Percentiles rank a stretch among this genome's conserved stretches.
These are phyloP conservation scores for Brachyistius frenatus DNA, from an alignment of 2,113 vertebrate species.

Conservation along the genomic window DNA sequence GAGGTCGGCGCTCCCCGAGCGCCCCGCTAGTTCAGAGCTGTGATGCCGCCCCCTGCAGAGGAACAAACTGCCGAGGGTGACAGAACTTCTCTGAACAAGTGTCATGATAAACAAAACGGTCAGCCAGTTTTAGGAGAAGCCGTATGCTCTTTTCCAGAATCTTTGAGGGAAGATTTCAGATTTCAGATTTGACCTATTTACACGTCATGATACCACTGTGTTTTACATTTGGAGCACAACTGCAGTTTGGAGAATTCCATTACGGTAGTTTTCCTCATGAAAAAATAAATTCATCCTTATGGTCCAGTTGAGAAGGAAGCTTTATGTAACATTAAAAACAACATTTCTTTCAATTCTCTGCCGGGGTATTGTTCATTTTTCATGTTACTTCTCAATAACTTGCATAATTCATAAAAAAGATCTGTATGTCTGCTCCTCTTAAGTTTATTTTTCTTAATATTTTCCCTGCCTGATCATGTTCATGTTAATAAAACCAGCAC, in stretches of 20 bases:
- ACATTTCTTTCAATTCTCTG: neutral
- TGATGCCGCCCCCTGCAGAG: too few relatives aligned
- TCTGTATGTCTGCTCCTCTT: too few relatives aligned
- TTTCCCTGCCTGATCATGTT: too few relatives aligned
- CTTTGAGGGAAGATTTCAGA: constrained; percentile 10
- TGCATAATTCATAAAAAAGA: too few relatives aligned
- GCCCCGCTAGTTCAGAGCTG: too few relatives aligned
- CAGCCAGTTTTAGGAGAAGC: constrained; percentile 31
- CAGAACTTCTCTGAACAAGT: neutral
- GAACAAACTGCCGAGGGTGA: too few relatives aligned
- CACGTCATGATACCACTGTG: neutral
- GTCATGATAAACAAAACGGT: constrained; percentile 26
- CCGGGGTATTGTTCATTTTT: too few relatives aligned
- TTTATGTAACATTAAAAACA: neutral
- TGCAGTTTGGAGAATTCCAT: neutral
- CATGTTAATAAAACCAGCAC: neutral
- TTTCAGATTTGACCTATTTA: constrained; percentile 35
- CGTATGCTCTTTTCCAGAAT: constrained; percentile 9
- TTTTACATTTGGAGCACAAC: neutral
- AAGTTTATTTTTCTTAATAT: too few relatives aligned
- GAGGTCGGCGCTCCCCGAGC: too few relatives aligned
- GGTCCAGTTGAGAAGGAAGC: neutral
- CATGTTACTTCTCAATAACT: too few relatives aligned
- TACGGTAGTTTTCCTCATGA: too few relatives aligned
- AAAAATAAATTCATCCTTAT: neutral